Evolutionary conservation across 2,113 vertebrate species (phyloP).

Genomic region (Sinocyclocheilus maitianheensis): DNA sequence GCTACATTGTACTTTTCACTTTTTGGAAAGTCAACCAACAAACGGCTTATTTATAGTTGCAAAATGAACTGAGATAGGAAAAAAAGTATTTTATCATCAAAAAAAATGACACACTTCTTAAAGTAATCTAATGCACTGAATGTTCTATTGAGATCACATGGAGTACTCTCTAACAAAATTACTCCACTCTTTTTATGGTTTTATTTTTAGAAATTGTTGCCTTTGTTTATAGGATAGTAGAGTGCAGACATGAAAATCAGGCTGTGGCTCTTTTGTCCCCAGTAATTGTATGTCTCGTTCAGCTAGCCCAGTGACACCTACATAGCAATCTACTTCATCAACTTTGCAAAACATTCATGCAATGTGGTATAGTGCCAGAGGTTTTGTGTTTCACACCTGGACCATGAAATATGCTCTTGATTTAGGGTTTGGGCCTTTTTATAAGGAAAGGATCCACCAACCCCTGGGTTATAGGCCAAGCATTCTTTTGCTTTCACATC

Average conservation of each 20-base stretch:
- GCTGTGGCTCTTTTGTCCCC: neutral
- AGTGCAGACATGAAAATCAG: neutral
- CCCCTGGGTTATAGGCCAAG: too few species aligned
- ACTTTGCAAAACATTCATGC: neutral
- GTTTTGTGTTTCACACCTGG: neutral
- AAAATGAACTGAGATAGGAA: neutral
- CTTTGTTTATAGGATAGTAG: neutral
- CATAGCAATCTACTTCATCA: neutral
- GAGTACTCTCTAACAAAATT: neutral
- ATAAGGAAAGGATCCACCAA: neutral
- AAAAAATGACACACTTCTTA: neutral
- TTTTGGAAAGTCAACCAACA: neutral
- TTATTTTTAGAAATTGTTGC: neutral
- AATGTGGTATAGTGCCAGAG: neutral
- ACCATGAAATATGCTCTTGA: neutral
- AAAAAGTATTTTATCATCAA: neutral
- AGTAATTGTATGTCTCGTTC: neutral
- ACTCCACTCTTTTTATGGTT: neutral
- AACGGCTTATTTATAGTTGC: constrained; percentile 7
- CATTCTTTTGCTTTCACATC: too few species aligned
- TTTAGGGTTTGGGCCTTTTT: too few species aligned
- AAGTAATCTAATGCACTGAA: neutral
- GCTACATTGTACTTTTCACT: neutral
- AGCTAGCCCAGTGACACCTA: neutral
- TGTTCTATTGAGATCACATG: neutral